Evolutionary conservation across 1,140 invertebrate species (phyloP).

Genomic region (Armadillidium nasatum): DNA sequence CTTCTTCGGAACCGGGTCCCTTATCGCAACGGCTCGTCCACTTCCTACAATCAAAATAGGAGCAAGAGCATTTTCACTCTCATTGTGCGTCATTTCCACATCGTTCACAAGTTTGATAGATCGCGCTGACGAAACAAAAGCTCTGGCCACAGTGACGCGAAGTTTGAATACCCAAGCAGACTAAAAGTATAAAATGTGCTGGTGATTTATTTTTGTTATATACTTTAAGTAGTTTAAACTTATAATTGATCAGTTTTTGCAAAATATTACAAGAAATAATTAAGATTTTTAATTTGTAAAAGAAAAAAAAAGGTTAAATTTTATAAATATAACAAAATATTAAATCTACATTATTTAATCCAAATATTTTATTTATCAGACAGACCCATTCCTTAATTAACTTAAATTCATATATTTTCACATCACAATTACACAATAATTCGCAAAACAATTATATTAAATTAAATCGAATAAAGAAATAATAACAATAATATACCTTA

Average conservation of each 20-base stretch:
- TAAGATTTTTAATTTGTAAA: background rate
- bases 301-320: background rate
- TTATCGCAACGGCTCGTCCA: slow-evolving; percentile 65
- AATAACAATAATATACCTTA: no score
- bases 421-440: no score
- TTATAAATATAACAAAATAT: no score
- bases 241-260: background rate
- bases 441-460: no score
- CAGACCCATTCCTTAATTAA: no score
- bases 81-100: slow-evolving; percentile 52
- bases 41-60: slow-evolving; percentile 66
- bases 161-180: slow-evolving; percentile 73
- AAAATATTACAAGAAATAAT: background rate
- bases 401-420: no score
- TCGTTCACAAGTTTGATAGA: slow-evolving; percentile 60
- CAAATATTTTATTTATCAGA: no score
- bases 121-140: slow-evolving; percentile 59
- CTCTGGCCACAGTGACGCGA: slow-evolving; percentile 58
- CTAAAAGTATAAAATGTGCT: slow-evolving; percentile 58
- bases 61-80: slow-evolving; percentile 53
- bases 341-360: no score
- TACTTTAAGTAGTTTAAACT: background rate
- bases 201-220: background rate
- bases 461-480: no score
- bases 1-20: slow-evolving; percentile 62